Evolutionary conservation across 2,113 vertebrate species (phyloP).

Genomic region (Campylomormyrus tamandua): DNA sequence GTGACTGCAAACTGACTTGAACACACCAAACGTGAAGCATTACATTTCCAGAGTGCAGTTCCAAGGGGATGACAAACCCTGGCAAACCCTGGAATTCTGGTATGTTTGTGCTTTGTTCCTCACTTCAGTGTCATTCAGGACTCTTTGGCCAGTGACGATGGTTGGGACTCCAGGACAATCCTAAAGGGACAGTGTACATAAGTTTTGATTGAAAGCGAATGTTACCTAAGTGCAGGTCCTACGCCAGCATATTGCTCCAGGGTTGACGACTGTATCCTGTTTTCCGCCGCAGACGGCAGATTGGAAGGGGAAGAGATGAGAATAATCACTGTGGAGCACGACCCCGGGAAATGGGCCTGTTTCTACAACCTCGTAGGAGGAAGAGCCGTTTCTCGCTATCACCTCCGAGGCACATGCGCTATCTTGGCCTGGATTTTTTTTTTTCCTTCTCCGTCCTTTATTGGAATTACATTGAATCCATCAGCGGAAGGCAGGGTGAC

Average conservation of each 20-base stretch:
- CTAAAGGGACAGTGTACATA: slow-evolving; percentile 40
- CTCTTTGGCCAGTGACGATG: slow-evolving; percentile 27
- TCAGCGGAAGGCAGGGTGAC: slow-evolving; percentile 13
- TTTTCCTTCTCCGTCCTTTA: background rate
- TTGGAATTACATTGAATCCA: background rate
- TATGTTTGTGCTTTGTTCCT: background rate
- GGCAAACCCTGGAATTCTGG: background rate
- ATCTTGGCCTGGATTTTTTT: slow-evolving; percentile 28
- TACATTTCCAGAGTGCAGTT: background rate
- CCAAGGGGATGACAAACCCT: background rate
- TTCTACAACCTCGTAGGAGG: slow-evolving; percentile 55
- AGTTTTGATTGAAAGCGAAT: slow-evolving; percentile 51
- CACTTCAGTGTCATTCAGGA: slow-evolving; percentile 26
- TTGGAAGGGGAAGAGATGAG: slow-evolving; percentile 43
- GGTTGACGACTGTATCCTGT: slow-evolving; percentile 51
- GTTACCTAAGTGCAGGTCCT: slow-evolving; percentile 40
- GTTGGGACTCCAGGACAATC: slow-evolving; percentile 32
- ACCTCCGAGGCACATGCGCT: slow-evolving; percentile 8
- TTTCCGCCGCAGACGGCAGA: slow-evolving; percentile 48
- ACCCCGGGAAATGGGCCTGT: slow-evolving; percentile 57
- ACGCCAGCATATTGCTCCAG: slow-evolving; percentile 11
- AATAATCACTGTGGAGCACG: slow-evolving; percentile 46
- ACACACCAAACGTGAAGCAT: background rate
- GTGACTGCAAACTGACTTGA: background rate
- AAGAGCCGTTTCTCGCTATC: slow-evolving; percentile 48